Percentiles rank a stretch among this genome's conserved stretches.
phyloP scores from a whole-genome alignment of 1,140 invertebrate genomes.

The Babylonia areolata region DNA sequence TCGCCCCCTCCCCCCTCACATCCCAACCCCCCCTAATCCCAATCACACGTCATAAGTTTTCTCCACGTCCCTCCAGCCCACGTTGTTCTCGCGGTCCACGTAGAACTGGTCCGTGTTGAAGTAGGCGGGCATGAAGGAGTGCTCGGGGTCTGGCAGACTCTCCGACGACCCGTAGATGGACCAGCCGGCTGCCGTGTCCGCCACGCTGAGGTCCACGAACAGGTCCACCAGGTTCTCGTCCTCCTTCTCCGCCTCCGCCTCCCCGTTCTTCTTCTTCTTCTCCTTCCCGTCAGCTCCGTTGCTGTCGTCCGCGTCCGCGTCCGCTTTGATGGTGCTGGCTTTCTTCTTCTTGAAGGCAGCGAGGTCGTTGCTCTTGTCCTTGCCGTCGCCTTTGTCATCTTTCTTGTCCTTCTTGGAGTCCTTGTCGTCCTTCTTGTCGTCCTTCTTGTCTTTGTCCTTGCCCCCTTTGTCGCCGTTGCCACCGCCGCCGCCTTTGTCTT shows the following conservation, averaged over 20 bases:
- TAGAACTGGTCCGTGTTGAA: slow-evolving; percentile 42
- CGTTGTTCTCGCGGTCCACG: background rate
- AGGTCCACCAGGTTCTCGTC: slow-evolving; percentile 65
- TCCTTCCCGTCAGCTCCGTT: background rate
- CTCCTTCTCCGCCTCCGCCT: slow-evolving; percentile 10
- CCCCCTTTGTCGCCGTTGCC: slow-evolving; percentile 47
- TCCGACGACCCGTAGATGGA: slow-evolving; percentile 48
- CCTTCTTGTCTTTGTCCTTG: slow-evolving; percentile 51
- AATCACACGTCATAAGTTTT: background rate
- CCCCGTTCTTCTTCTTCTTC: slow-evolving; percentile 7
- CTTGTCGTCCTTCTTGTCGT: slow-evolving; percentile 36
- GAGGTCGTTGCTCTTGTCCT: slow-evolving; percentile 20
- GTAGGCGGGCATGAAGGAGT: slow-evolving; percentile 49
- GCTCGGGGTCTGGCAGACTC: slow-evolving; percentile 23
- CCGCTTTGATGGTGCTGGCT: background rate
- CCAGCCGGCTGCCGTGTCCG: slow-evolving; percentile 50
- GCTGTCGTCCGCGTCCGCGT: background rate
- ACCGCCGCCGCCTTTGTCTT: slow-evolving; percentile 42
- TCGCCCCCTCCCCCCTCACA: no score
- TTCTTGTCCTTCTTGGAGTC: slow-evolving; percentile 20
- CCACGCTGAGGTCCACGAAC: slow-evolving; percentile 66
- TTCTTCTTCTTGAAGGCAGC: slow-evolving; percentile 14
- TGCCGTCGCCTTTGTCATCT: slow-evolving; percentile 1
- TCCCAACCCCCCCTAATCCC: no score
- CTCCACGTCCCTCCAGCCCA: background rate